Evolutionary conservation across 2,113 vertebrate genomes (phyloP).

Genomic region (human): GRCh38 chr15:63540001-63540500

Average conservation of each 20-base stretch:
- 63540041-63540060: not conserved
- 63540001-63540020: not conserved
- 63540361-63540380: not conserved
- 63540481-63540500: not conserved
- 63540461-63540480: slow-evolving; percentile 32
- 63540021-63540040: not conserved
- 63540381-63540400: not conserved
- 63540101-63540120: slow-evolving; percentile 19
- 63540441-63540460: not conserved
- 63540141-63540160: not conserved
- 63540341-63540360: slow-evolving; percentile 22
- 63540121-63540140: not conserved
- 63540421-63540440: not conserved
- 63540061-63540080: not conserved
- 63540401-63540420: not conserved
- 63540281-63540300: not conserved
- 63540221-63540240: not conserved
- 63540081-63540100: not conserved
- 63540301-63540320: not conserved
- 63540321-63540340: not conserved
- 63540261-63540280: not conserved
- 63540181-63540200: not conserved
- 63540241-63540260: not conserved
- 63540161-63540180: not conserved
- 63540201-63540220: not conserved